Percentiles rank a stretch among this genome's conserved stretches.
Evolutionary conservation across 1,140 invertebrate species (phyloP).

Genomic region (Stegodyphus dumicola): DNA sequence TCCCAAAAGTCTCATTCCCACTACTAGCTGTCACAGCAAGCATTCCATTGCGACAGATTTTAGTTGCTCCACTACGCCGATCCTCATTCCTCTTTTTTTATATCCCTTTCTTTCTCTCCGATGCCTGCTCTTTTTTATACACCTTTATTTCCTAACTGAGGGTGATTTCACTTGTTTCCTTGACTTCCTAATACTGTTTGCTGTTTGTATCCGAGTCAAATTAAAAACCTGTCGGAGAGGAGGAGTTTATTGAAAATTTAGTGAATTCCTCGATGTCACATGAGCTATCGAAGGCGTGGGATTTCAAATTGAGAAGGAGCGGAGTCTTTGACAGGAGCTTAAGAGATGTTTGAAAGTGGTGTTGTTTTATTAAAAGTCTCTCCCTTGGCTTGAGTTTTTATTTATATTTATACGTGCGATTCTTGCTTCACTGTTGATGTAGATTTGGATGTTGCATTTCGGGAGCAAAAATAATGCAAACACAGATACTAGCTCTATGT

Average conservation of each 20-base stretch:
- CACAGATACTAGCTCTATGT: too few species aligned
- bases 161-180: background rate
- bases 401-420: too few species aligned
- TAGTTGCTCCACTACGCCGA: background rate
- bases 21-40: background rate
- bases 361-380: too few species aligned
- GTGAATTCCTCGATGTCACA: background rate
- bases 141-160: background rate
- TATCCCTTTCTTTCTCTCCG: background rate
- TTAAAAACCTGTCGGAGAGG: slow-evolving; percentile 32
- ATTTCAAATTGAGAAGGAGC: too few species aligned
- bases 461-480: too few species aligned
- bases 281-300: too few species aligned
- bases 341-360: too few species aligned
- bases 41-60: slow-evolving; percentile 23
- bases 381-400: too few species aligned
- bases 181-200: background rate
- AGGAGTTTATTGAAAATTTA: slow-evolving; percentile 26
- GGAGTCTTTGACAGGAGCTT: too few species aligned
- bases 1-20: slow-evolving; percentile 36
- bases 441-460: too few species aligned
- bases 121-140: background rate
- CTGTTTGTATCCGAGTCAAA: background rate
- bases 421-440: too few species aligned
- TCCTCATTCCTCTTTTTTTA: background rate